phyloP scores from a whole-genome alignment of 2,888 invertebrate genomes.

The Eugnorisma glareosa region DNA sequence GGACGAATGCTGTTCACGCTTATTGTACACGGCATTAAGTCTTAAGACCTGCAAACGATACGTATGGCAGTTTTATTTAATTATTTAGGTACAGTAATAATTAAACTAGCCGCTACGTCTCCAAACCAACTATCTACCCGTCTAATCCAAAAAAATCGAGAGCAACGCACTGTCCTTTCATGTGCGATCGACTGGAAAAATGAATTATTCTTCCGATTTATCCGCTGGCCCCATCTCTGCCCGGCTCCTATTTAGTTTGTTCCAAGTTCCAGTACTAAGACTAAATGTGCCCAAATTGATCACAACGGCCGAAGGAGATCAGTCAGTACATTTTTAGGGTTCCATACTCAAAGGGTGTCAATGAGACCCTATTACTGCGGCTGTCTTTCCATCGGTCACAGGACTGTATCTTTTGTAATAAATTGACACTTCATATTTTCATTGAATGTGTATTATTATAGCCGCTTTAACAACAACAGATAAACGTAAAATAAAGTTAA shows the following conservation, averaged over 20 bases:
- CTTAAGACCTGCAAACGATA: not conserved
- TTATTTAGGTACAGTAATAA: not conserved
- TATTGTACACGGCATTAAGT: not conserved
- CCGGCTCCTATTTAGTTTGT: constrained; percentile 76
- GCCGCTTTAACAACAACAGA: not conserved
- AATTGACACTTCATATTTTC: not conserved
- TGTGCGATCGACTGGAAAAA: constrained; percentile 84
- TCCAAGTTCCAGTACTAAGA: constrained; percentile 72
- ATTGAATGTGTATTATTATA: not conserved
- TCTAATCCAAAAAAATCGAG: constrained; percentile 54
- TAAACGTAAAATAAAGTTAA: not conserved
- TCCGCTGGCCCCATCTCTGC: constrained; percentile 74
- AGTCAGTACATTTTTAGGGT: constrained; percentile 19
- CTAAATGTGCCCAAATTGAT: constrained; percentile 64
- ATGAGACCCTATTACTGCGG: not conserved
- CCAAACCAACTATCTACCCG: constrained; percentile 33
- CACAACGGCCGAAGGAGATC: constrained; percentile 55
- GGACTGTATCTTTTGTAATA: not conserved
- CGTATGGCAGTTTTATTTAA: too few species aligned
- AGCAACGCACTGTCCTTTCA: constrained; percentile 77
- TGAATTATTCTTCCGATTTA: constrained; percentile 87
- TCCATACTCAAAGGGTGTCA: too few species aligned
- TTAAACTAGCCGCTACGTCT: constrained; percentile 21
- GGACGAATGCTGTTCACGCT: not conserved
- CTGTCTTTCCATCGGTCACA: not conserved